phyloP scores from a whole-genome alignment of 2,888 invertebrate species.

The Pristionchus japonicus region DNA sequence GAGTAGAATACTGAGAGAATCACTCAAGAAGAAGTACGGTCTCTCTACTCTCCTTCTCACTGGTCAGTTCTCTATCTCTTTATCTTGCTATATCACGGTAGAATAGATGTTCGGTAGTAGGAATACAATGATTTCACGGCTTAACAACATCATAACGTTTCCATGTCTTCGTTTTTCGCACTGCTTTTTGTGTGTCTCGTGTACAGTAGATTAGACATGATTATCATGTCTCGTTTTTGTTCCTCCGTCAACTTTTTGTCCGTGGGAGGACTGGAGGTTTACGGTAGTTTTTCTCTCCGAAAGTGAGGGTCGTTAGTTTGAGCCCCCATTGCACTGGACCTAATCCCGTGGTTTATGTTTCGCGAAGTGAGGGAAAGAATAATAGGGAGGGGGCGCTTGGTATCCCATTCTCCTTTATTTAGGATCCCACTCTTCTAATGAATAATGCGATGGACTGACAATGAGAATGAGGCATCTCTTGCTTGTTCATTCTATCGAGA shows the following conservation, averaged over 20 bases:
- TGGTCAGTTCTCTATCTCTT: background rate
- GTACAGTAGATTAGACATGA: background rate
- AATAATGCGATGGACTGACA: conserved; percentile 9
- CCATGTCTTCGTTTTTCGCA: background rate
- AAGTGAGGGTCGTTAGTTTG: background rate
- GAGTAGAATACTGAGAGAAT: background rate
- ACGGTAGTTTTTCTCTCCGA: background rate
- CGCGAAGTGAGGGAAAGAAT: background rate
- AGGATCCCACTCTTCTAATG: background rate
- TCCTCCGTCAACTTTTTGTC: background rate
- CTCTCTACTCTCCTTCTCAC: background rate
- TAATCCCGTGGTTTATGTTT: conserved; percentile 23
- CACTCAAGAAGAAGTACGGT: conserved; percentile 21
- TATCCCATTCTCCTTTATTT: background rate
- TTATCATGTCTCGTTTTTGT: background rate
- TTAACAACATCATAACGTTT: background rate
- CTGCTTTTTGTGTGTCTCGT: background rate
- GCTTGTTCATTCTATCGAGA: conserved; percentile 20
- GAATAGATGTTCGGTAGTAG: background rate
- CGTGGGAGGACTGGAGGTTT: background rate
- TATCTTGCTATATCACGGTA: background rate
- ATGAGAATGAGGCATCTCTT: background rate
- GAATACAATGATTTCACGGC: background rate
- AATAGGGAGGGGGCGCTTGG: background rate
- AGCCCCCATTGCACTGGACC: background rate